Conservation (phyloP, 2,888 invertebrate genomes). For the Holacanthella duospinosa region DNA sequence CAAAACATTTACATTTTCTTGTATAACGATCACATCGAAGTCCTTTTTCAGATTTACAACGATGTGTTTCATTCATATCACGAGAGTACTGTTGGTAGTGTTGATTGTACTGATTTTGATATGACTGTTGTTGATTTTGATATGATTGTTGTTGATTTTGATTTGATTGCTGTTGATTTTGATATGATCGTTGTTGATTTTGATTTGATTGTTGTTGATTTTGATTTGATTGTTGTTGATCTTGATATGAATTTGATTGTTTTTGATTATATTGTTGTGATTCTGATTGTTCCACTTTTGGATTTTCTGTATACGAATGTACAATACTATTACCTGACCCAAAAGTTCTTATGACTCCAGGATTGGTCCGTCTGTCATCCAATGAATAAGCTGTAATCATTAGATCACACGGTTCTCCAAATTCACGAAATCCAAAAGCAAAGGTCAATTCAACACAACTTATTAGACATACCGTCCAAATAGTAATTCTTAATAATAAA, state of each 20-base stretch:
- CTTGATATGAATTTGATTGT: not conserved
- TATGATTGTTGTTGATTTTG: not conserved
- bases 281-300: not conserved
- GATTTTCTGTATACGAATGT: too few species aligned
- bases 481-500: too few species aligned
- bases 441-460: too few species aligned
- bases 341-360: too few species aligned
- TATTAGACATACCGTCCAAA: too few species aligned
- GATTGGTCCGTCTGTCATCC: too few species aligned
- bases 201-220: not conserved
- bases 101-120: not conserved
- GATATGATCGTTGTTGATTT: not conserved
- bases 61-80: not conserved
- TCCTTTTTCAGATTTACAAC: constrained; percentile 5
- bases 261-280: not conserved
- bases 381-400: too few species aligned
- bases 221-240: not conserved
- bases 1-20: constrained; percentile 4
- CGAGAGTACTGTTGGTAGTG: not conserved
- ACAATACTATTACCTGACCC: too few species aligned
- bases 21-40: constrained; percentile 2
- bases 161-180: not conserved
- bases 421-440: not conserved
- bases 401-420: not conserved
- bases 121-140: not conserved